Conservation (phyloP, 2,797 vertebrate genomes). For the Molossus alvarezi region DNA sequence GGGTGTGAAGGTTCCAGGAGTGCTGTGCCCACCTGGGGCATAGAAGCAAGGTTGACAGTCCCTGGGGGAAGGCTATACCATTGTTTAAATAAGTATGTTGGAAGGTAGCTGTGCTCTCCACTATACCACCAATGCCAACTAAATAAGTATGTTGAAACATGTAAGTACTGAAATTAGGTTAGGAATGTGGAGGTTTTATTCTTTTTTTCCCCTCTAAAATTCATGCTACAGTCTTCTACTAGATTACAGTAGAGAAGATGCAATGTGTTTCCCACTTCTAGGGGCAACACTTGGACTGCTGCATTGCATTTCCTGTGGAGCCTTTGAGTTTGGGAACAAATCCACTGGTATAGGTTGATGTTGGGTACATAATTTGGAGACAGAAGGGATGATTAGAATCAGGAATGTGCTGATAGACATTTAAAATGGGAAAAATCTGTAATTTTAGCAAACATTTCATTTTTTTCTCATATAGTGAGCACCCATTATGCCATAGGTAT, state of each 20-base stretch:
- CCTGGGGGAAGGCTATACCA: neutral
- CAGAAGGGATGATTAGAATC: neutral
- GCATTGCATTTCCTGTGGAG: slow-evolving; percentile 12
- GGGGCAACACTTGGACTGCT: neutral
- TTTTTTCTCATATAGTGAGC: slow-evolving; percentile 19
- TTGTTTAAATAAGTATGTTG: neutral
- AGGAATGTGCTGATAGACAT: neutral
- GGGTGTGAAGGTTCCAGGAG: neutral
- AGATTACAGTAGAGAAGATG: neutral
- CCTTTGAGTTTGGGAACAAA: slow-evolving; percentile 24
- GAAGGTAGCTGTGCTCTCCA: neutral
- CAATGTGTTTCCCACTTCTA: neutral
- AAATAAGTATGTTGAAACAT: neutral
- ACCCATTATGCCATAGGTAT: neutral
- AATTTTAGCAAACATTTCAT: slow-evolving; percentile 8
- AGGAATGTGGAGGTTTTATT: neutral
- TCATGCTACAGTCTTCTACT: neutral
- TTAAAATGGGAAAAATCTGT: neutral
- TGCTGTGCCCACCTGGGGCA: neutral
- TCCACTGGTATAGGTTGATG: neutral
- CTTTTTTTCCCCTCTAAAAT: neutral
- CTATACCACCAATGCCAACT: no score
- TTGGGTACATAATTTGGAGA: slow-evolving; percentile 12
- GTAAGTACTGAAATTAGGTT: slow-evolving; percentile 5
- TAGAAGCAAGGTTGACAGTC: neutral